These are phyloP conservation scores for Zootermopsis nevadensis DNA, from an alignment of 2,888 invertebrate genomes.

Conservation along the genomic window DNA sequence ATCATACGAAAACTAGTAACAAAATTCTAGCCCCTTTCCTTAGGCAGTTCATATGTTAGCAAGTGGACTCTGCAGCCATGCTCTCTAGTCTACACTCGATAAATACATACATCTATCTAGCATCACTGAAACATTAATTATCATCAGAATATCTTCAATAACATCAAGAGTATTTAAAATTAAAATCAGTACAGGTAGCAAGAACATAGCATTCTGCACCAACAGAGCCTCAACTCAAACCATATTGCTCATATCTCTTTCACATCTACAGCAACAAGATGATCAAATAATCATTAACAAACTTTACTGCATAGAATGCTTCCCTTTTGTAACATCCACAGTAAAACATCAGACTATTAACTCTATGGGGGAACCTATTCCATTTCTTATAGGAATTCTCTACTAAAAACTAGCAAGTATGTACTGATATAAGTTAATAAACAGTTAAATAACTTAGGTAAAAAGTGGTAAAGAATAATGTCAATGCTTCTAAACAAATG, in stretches of 20 bases:
- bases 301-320: conserved; percentile 10
- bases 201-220: conserved; percentile 18
- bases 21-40: conserved; percentile 38
- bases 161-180: conserved; percentile 41
- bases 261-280: conserved; percentile 22
- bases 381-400: conserved; percentile 28
- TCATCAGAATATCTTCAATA: conserved; percentile 38
- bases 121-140: conserved; percentile 37
- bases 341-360: conserved; percentile 46
- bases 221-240: conserved; percentile 25
- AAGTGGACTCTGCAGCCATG: conserved; percentile 22
- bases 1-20: conserved; percentile 41
- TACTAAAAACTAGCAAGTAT: conserved; percentile 42
- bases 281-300: conserved; percentile 23
- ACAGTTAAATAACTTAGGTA: conserved; percentile 45
- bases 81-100: conserved; percentile 32
- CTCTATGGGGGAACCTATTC: conserved; percentile 42
- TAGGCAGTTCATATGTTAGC: conserved; percentile 38
- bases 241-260: conserved; percentile 6
- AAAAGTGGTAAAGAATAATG: conserved; percentile 44
- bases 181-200: conserved; percentile 26
- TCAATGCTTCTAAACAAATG: conserved; percentile 48
- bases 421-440: conserved; percentile 40
- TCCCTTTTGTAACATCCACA: conserved; percentile 40
- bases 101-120: conserved; percentile 37